A percentile compares a stretch with the other conserved stretches of the same genome.
Evolutionary conservation across 1,140 invertebrate genomes (phyloP).

Genomic region (Caenorhabditis briggsae): DNA sequence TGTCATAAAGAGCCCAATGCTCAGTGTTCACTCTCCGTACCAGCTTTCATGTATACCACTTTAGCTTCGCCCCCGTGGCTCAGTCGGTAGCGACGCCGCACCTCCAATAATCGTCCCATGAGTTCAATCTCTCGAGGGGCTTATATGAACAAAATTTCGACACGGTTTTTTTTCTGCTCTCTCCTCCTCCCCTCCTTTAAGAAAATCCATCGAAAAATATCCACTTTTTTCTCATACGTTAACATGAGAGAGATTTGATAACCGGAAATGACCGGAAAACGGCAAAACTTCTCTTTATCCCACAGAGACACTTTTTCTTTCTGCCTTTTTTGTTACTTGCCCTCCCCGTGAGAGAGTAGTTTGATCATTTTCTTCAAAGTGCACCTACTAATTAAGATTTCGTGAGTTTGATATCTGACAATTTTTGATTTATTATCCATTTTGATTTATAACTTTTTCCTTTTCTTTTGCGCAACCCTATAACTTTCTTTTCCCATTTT

Average conservation of each 20-base stretch:
- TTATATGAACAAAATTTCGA: too few relatives aligned
- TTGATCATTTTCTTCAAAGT: background rate
- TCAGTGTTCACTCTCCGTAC: too few relatives aligned
- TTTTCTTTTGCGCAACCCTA: background rate
- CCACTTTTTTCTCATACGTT: background rate
- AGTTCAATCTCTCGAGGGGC: too few relatives aligned
- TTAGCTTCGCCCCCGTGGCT: too few relatives aligned
- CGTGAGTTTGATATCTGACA: background rate
- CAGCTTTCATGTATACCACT: too few relatives aligned
- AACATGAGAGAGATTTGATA: conserved; percentile 33
- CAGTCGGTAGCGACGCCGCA: too few relatives aligned
- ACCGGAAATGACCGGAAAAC: conserved; percentile 35
- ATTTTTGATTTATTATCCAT: conserved; percentile 16
- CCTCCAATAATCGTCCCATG: too few relatives aligned
- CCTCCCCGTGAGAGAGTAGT: background rate
- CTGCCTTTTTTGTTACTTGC: background rate
- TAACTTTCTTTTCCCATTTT: background rate
- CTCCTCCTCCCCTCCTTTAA: too few relatives aligned
- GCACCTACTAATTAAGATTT: background rate
- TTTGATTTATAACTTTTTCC: conserved; percentile 30
- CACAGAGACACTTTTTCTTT: background rate
- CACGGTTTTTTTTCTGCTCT: too few relatives aligned
- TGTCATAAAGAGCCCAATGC: too few relatives aligned
- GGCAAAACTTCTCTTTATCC: background rate
- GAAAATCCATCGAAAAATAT: too few relatives aligned